These are phyloP conservation scores for Rhynchotus rufescens DNA, from an alignment of 2,797 vertebrate genomes.

Conservation along the genomic window DNA sequence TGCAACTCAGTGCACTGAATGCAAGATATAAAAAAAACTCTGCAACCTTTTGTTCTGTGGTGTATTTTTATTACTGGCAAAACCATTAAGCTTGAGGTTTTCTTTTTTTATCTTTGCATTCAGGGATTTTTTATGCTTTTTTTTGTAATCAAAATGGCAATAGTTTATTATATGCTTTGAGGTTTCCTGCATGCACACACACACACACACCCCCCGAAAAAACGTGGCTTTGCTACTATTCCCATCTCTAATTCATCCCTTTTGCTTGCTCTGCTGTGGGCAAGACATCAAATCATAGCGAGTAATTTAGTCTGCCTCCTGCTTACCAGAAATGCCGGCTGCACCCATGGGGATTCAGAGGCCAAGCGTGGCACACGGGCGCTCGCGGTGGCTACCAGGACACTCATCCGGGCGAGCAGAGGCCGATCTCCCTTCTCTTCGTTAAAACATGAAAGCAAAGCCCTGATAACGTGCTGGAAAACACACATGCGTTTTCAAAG, in stretches of 20 bases:
- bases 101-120: conserved; percentile 67
- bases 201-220: neutral
- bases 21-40: conserved; percentile 7
- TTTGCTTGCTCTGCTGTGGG: conserved; percentile 68
- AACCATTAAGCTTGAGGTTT: conserved; percentile 51
- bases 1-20: conserved; percentile 10
- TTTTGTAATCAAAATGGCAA: conserved; percentile 62
- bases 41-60: conserved; percentile 47
- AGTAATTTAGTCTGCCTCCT: conserved; percentile 75
- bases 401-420: conserved; percentile 15
- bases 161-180: conserved; percentile 75
- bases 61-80: conserved; percentile 61
- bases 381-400: neutral
- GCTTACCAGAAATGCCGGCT: conserved; percentile 74
- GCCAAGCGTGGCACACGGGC: neutral
- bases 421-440: neutral
- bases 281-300: conserved; percentile 76
- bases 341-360: conserved; percentile 64
- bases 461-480: neutral
- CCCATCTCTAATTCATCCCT: conserved; percentile 77
- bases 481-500: neutral
- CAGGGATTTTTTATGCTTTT: neutral
- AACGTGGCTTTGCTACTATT: conserved; percentile 73
- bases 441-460: neutral
- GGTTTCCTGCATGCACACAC: conserved; percentile 72